Evolutionary conservation across 2,888 invertebrate genomes (phyloP), one percentile per base, ranked within the genome.

Genomic region (Drosophila mulleri): DNA sequence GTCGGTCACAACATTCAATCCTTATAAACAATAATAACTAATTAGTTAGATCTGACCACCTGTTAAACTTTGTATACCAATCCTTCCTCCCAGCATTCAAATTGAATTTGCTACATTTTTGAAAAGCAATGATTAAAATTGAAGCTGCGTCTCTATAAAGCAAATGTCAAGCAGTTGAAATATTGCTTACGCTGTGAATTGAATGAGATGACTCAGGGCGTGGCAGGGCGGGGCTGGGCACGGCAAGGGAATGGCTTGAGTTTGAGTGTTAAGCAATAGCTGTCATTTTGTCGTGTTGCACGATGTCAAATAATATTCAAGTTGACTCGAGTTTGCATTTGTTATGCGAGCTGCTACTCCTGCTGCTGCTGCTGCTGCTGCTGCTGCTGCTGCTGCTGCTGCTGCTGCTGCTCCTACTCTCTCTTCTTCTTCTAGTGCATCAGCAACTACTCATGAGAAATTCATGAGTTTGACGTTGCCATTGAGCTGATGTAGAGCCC

Each of bases 381-480:
- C 47, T 42, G 26, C 42, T 56, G 32, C 56, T 7, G 26, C 45
- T 45, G 20, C 29, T n/a, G n/a, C n/a, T n/a, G n/a, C n/a, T n/a
- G n/a, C 35, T 45, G 20, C 35, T 47, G 37, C 47, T 42, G 23
- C 42, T 44, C 37, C 57, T 3, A 2, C 39, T 26, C 8, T 35
- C 20, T 7, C 20, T 9, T 37, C 50, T 14, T 14, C 53, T 35
- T 32, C 20, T 23, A 52, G 50, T 59, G 47, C 48, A 56, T 54
- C 53, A 66, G 58, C 58, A 64, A 45, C 47, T 20, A 20, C 52
- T 73, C 64, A 68, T 80, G 67, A 82, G 53, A 56, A 70, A 82
- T 80, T 76, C 82, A 80, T 67, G 77, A 67, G 68, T 66, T 65
- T 56, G 66, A 47, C 65, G 64, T 32, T 58, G 53, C 35, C 14